A percentile compares a stretch with the other conserved stretches of the same genome.
phyloP scores from a whole-genome alignment of 2,797 vertebrate species.

The Chiloscyllium punctatum region DNA sequence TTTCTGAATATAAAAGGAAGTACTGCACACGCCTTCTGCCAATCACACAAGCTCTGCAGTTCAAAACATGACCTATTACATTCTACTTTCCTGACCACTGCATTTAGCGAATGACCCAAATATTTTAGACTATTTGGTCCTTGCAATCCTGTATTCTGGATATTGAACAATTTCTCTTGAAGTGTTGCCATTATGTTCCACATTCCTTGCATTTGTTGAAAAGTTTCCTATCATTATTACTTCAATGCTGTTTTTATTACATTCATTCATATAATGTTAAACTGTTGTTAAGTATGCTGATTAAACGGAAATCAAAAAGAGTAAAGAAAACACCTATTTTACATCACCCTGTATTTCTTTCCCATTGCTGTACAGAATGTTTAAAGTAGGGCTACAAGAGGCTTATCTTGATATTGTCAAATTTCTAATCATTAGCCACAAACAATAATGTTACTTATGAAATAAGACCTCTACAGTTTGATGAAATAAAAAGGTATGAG shows the following conservation, averaged over 20 bases:
- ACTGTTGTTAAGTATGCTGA: background rate
- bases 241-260: background rate
- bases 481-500: background rate
- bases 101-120: background rate
- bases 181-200: background rate
- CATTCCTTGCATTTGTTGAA: background rate
- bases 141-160: background rate
- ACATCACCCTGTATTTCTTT: background rate
- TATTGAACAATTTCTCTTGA: background rate
- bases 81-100: background rate
- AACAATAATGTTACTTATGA: background rate
- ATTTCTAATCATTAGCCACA: background rate
- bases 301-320: background rate
- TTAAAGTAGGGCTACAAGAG: background rate
- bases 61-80: background rate
- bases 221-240: background rate
- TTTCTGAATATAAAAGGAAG: background rate
- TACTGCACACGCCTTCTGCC: background rate
- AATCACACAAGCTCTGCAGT: background rate
- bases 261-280: background rate
- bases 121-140: background rate
- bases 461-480: background rate
- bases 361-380: background rate
- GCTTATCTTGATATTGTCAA: background rate
- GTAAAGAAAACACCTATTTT: background rate